Evolutionary conservation across 2,888 invertebrate genomes (phyloP), one percentile per base, ranked within the genome.

Genomic region (Vannuccia rotundouncinata): DNA sequence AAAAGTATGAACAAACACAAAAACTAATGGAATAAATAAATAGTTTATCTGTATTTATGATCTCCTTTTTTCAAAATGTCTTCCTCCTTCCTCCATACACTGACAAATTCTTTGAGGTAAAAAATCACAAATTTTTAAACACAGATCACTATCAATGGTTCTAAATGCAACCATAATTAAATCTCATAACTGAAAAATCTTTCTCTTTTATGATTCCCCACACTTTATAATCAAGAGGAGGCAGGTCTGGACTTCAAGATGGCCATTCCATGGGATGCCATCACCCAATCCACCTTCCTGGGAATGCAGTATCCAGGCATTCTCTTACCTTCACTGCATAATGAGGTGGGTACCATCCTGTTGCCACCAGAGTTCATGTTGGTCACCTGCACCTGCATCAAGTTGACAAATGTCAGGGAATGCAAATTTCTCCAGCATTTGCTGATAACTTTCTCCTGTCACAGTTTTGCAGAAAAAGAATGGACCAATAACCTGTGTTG

Each of bases 321-420:
- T 78, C 59, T 27, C 78, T 22, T 45, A 45, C 59, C 25, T 77
- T 31, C 17, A 77, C 59, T 59, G 78, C 45, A 59, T 45, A 77
- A 59, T 77, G 1, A 31, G 78, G 78, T 1, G 31, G 22, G 25
- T 27, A 2, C 1, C 45, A 25, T 78, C 78, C 59, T 78, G 78
- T 78, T 78, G 78, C 75, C 75, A 75, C 31, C 75, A 75, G 31
- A 75, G 31, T 31, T 75, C 75, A 31, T 31, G 31, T 75, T 59
- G 45, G 29, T 59, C 78, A 60, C 27, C 45, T 45, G 78, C 75
- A 13, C 29, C 74, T 28, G 22, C 74, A 66, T 29, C 22, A 27
- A 75, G 30, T 75, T 22, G 2, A 27, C 22, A 13, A 29, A 75
- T 75, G 17, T 75, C 75, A 5, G 75, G 75, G 29, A 75, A 75